Conservation (phyloP, 2,797 vertebrate genomes). For the Phataginus tetradactyla region DNA sequence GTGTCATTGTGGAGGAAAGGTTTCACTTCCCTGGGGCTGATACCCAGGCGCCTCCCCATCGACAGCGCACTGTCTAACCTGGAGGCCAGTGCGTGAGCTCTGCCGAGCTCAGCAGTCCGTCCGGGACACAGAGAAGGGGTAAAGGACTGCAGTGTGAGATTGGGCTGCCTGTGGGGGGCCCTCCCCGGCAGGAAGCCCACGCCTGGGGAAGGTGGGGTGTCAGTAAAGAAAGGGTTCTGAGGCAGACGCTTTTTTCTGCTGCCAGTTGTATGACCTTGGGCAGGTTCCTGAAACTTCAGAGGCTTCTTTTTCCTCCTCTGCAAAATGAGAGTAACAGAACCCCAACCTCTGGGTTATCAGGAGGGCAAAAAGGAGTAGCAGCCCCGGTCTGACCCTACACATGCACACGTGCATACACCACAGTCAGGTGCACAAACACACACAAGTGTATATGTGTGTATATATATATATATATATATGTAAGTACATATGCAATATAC, state of each 20-base stretch:
- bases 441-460: fast-evolving
- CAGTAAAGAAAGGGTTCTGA: background rate
- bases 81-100: background rate
- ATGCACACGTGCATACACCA: too few relatives aligned
- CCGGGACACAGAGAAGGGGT: background rate
- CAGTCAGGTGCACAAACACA: too few relatives aligned
- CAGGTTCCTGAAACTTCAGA: background rate
- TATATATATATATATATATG: background rate
- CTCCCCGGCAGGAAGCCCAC: background rate
- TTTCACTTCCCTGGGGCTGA: background rate
- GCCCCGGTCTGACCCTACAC: too few relatives aligned
- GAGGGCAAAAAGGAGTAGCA: background rate
- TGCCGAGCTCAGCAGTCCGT: background rate
- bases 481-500: too few relatives aligned
- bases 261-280: background rate
- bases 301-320: background rate
- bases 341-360: background rate
- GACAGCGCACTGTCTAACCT: background rate
- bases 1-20: background rate
- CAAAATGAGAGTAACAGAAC: background rate
- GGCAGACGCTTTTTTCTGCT: background rate
- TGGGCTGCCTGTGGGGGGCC: background rate
- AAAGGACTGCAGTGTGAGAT: background rate
- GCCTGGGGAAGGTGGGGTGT: background rate
- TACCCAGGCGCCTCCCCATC: background rate